These are phyloP conservation scores for Drosophila kepulauana DNA, from an alignment of 1,140 invertebrate species.

Conservation along the genomic window DNA sequence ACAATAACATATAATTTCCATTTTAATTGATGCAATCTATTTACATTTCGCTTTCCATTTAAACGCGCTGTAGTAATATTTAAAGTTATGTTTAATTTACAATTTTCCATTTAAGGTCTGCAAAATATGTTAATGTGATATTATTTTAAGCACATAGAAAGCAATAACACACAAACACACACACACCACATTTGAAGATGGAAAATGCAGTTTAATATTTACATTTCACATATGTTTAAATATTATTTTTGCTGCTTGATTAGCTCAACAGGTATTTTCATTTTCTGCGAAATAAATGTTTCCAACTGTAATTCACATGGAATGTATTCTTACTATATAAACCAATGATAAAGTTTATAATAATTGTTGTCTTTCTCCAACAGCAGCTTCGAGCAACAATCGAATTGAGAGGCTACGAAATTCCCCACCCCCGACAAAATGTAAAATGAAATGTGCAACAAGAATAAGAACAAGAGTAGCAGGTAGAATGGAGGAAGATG, in stretches of 20 bases:
- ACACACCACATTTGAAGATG: constrained; percentile 13
- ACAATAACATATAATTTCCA: constrained; percentile 18
- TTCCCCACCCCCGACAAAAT: constrained; percentile 36
- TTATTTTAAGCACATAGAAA: constrained; percentile 76
- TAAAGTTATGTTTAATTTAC: constrained; percentile 34
- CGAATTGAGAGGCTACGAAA: constrained; percentile 20
- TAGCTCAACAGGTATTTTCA: constrained; percentile 42
- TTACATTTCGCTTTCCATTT: constrained; percentile 41
- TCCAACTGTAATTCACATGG: constrained; percentile 24
- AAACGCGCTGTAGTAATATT: constrained; percentile 30
- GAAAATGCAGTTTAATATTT: not conserved
- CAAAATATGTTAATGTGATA: constrained; percentile 78
- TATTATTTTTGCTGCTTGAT: constrained; percentile 42
- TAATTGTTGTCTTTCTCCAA: constrained; percentile 24
- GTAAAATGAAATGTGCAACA: constrained; percentile 55
- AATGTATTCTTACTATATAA: not conserved
- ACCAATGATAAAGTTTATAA: not conserved
- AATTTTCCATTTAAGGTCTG: constrained; percentile 50
- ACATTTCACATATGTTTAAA: constrained; percentile 34
- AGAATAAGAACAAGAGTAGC: constrained; percentile 31
- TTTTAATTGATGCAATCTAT: constrained; percentile 8
- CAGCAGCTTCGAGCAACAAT: constrained; percentile 41
- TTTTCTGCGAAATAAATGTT: constrained; percentile 59
- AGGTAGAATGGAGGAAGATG: constrained; percentile 29
- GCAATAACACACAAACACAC: constrained; percentile 27